phyloP scores from a whole-genome alignment of 2,797 vertebrate genomes.

The Periophthalmus magnuspinnatus region DNA sequence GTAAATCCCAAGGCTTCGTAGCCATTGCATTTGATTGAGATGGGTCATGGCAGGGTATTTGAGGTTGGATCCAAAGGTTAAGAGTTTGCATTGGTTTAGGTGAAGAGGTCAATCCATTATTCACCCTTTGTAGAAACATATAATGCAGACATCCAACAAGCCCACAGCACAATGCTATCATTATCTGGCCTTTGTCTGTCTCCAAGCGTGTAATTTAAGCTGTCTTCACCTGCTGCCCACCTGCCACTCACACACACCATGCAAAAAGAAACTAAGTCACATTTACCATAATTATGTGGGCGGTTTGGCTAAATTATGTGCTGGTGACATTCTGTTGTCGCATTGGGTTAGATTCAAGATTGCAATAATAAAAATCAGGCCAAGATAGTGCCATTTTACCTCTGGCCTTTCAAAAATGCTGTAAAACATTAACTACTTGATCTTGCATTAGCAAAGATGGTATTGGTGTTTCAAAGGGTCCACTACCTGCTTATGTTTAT shows the following conservation, averaged over 20 bases:
- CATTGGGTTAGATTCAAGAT: not conserved
- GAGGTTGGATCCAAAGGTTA: not conserved
- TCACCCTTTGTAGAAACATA: constrained; percentile 6
- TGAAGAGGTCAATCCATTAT: constrained; percentile 3
- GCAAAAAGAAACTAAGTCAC: not conserved
- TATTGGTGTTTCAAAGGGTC: no score
- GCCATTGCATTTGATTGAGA: not conserved
- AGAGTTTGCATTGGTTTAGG: not conserved
- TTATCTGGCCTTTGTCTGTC: constrained; percentile 19
- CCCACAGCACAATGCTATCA: not conserved
- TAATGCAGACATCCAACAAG: constrained; percentile 13
- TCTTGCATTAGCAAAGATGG: no score
- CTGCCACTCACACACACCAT: constrained; percentile 3
- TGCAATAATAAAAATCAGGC: no score
- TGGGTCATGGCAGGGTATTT: not conserved
- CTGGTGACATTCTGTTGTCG: not conserved
- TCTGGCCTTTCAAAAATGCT: no score
- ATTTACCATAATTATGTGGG: not conserved
- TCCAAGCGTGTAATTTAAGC: not conserved
- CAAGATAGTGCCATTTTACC: no score
- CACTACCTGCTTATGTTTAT: no score
- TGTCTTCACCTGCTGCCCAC: constrained; percentile 41
- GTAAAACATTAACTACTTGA: no score
- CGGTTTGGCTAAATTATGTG: not conserved
- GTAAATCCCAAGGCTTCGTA: constrained; percentile 5